These are phyloP conservation scores for Drosophila novamexicana DNA, from an alignment of 1,140 invertebrate genomes.

Conservation along the genomic window DNA sequence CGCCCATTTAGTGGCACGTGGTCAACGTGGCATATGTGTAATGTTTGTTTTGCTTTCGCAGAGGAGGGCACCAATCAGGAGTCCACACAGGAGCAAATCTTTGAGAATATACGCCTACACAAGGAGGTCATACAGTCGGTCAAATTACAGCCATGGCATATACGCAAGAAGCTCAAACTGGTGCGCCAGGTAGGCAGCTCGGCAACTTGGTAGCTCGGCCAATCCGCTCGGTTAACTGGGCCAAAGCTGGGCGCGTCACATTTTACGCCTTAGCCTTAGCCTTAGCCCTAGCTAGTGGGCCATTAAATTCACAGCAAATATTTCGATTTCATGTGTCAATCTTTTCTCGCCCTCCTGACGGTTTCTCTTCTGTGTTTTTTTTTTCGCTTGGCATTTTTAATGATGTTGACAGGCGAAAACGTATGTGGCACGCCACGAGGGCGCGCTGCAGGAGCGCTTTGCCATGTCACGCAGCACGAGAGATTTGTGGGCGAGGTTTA, in stretches of 20 bases:
- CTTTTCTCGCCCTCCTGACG: constrained; percentile 21
- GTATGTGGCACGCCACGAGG: constrained; percentile 95
- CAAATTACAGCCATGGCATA: constrained; percentile 94
- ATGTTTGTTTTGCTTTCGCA: constrained; percentile 77
- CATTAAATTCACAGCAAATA: constrained; percentile 70
- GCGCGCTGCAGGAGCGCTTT: constrained; percentile 93
- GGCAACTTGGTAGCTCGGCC: not conserved
- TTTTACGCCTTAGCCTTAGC: constrained; percentile 60
- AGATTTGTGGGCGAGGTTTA: constrained; percentile 93
- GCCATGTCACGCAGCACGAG: constrained; percentile 94
- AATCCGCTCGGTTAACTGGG: constrained; percentile 76
- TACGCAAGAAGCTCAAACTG: constrained; percentile 93
- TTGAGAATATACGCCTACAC: constrained; percentile 95
- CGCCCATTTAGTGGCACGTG: constrained; percentile 49
- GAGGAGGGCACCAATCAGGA: constrained; percentile 87
- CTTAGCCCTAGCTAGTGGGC: constrained; percentile 44
- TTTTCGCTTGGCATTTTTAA: constrained; percentile 61
- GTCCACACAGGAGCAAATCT: constrained; percentile 92
- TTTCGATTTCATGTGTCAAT: constrained; percentile 71
- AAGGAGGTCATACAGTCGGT: constrained; percentile 96
- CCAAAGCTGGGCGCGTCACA: constrained; percentile 85
- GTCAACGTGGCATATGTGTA: constrained; percentile 66
- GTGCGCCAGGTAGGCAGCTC: constrained; percentile 87
- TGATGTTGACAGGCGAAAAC: constrained; percentile 88
- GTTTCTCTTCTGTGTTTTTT: constrained; percentile 19